Evolutionary conservation across 2,113 vertebrate genomes (phyloP).

Genomic region (Bothrops jararaca): DNA sequence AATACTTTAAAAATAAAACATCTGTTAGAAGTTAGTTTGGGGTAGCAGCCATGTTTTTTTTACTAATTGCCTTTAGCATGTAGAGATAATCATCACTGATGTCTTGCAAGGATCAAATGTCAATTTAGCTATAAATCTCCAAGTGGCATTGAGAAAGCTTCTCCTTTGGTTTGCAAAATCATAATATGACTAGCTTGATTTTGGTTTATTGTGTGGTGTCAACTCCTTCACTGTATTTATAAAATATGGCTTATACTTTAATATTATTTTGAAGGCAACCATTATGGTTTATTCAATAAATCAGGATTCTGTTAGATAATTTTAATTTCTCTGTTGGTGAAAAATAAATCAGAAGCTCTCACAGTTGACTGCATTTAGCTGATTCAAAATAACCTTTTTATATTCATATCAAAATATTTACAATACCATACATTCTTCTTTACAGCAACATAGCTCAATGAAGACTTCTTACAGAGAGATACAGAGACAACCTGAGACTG

Average conservation of each 20-base stretch:
- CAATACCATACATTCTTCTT: no score
- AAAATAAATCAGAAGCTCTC: no score
- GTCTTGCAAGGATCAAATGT: neutral
- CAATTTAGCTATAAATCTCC: neutral
- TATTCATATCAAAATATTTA: no score
- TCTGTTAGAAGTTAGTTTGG: neutral
- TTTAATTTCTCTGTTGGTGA: no score
- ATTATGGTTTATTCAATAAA: neutral
- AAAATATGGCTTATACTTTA: neutral
- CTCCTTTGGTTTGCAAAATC: neutral
- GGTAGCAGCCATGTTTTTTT: neutral
- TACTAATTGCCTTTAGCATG: neutral
- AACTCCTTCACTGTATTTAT: neutral
- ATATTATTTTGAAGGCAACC: neutral
- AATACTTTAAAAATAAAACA: neutral
- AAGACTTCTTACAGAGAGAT: no score
- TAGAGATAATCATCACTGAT: neutral
- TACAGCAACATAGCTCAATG: no score
- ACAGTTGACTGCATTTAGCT: no score
- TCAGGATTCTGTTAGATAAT: no score
- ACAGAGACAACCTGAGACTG: no score
- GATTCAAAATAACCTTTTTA: no score
- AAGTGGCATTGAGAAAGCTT: neutral
- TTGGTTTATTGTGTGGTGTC: neutral
- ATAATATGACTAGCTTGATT: neutral